phyloP scores from a whole-genome alignment of 2,797 vertebrate species.

The Liparis tanakae region DNA sequence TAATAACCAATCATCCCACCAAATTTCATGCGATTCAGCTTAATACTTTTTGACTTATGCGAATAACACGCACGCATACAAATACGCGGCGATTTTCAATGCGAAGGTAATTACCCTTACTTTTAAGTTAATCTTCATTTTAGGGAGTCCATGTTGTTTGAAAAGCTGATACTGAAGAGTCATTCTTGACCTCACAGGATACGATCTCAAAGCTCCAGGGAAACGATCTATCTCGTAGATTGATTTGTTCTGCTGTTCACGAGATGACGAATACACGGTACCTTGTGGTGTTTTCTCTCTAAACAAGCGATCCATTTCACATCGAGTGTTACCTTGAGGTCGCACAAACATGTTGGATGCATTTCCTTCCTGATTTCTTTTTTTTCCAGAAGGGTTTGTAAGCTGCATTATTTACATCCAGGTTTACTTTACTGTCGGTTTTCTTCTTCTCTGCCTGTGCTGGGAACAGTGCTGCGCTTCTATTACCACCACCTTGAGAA shows the following conservation, averaged over 20 bases:
- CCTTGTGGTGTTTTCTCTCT: background rate
- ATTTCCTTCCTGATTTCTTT: too few relatives aligned
- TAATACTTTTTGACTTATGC: too few relatives aligned
- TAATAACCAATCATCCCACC: too few relatives aligned
- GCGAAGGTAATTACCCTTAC: background rate
- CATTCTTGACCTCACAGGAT: background rate
- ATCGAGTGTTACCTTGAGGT: background rate
- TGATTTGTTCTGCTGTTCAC: background rate
- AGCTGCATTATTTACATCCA: background rate
- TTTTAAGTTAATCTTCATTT: background rate
- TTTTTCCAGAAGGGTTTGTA: too few relatives aligned
- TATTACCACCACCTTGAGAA: background rate
- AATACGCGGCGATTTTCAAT: too few relatives aligned
- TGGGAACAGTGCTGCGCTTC: background rate
- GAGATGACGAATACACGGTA: background rate
- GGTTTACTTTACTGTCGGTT: background rate
- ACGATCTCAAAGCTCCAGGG: background rate
- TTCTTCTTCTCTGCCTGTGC: background rate
- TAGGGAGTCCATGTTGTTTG: background rate
- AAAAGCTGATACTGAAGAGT: background rate
- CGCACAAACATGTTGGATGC: too few relatives aligned
- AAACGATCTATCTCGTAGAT: too few relatives aligned
- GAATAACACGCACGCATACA: too few relatives aligned
- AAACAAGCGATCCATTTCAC: background rate
- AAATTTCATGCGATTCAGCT: too few relatives aligned